Conservation (phyloP, 2,113 vertebrate species). For the Forbesichthys papilliferus region DNA sequence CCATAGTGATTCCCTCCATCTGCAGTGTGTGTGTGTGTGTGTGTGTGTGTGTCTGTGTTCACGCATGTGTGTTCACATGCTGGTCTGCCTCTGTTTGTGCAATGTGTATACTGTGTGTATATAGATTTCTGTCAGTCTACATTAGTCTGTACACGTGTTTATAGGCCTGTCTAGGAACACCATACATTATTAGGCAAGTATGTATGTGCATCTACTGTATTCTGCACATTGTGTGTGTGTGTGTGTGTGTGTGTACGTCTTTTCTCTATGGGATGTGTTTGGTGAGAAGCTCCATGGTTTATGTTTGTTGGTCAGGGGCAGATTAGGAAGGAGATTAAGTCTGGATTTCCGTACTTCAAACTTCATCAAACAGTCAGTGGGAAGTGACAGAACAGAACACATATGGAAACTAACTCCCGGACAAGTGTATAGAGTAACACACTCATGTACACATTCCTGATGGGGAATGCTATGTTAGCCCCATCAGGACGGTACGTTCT, state of each 20-base stretch:
- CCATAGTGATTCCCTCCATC: conserved; percentile 16
- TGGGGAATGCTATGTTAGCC: conserved; percentile 26
- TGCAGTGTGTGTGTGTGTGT: conserved; percentile 24
- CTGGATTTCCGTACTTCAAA: conserved; percentile 72
- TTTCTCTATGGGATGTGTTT: no score
- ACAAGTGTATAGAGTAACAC: conserved; percentile 6
- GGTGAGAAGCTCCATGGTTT: conserved; percentile 39
- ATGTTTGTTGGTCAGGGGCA: conserved; percentile 58
- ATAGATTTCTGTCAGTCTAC: no score
- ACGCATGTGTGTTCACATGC: not conserved
- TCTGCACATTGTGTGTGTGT: no score
- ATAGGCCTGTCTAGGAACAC: no score
- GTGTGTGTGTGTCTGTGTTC: conserved; percentile 5
- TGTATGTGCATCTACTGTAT: no score
- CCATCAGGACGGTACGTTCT: conserved; percentile 4
- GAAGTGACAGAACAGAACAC: conserved; percentile 27
- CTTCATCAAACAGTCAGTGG: conserved; percentile 51
- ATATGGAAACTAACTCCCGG: conserved; percentile 17
- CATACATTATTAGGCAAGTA: no score
- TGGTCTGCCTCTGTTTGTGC: no score
- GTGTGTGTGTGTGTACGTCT: no score
- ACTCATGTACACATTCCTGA: conserved; percentile 23
- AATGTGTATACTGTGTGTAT: no score
- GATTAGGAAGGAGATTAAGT: conserved; percentile 53
- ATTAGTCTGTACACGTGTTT: no score